A percentile compares a stretch with the other conserved stretches of the same genome.
Evolutionary conservation across 2,113 vertebrate species (phyloP).

Genomic region (Meriones unguiculatus): DNA sequence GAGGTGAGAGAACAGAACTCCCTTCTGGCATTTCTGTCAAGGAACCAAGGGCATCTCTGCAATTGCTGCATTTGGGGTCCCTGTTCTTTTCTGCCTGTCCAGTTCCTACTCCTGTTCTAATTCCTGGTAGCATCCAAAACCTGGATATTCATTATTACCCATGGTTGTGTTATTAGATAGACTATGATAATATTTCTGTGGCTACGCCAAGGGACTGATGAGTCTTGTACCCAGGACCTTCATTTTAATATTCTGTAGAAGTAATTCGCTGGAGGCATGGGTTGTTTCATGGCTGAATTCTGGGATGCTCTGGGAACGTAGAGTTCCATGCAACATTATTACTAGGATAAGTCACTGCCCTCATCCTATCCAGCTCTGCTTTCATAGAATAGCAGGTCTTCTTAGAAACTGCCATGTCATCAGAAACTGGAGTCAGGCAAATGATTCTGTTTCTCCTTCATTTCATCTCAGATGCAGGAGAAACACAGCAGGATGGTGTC

Average conservation of each 20-base stretch:
- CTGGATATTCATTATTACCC: not conserved
- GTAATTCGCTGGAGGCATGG: not conserved
- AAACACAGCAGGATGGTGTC: not conserved
- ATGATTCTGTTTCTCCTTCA: not conserved
- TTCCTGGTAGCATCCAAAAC: not conserved
- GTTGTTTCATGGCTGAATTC: not conserved
- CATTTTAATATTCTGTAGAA: not conserved
- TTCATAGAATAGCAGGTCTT: not conserved
- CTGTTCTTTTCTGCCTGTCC: not conserved
- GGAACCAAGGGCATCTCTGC: not conserved
- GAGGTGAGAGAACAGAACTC: not conserved
- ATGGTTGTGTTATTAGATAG: not conserved
- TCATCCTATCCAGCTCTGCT: not conserved
- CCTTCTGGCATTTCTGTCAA: not conserved
- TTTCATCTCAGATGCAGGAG: slow-evolving; percentile 4
- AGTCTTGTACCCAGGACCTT: not conserved
- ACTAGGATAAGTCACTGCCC: not conserved
- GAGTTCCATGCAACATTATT: not conserved
- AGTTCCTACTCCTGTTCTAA: not conserved
- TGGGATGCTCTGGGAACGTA: not conserved
- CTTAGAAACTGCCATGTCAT: not conserved
- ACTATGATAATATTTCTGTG: not conserved
- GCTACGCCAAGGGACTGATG: not conserved
- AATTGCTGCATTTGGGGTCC: not conserved
- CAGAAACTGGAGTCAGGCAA: not conserved